Percentiles rank a stretch among this genome's conserved stretches.
These are phyloP conservation scores for Bos taurus DNA, from an alignment of 2,113 vertebrate genomes.

Conservation along the genomic window DNA sequence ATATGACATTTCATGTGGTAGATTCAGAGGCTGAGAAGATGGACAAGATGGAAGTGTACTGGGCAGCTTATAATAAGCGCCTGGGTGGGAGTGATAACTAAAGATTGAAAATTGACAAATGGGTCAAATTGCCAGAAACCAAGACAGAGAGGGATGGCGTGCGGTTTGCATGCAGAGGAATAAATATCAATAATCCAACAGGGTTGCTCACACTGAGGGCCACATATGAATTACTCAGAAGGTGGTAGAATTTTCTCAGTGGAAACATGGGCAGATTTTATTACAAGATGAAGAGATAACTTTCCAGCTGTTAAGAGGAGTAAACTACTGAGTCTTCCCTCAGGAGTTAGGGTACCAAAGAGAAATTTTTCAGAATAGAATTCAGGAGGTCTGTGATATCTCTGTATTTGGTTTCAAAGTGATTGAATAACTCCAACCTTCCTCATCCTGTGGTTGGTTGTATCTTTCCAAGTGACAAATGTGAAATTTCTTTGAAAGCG, in stretches of 20 bases:
- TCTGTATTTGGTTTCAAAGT: constrained; percentile 31
- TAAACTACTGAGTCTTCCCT: not conserved
- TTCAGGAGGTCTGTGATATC: not conserved
- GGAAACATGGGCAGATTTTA: not conserved
- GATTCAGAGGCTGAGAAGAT: constrained; percentile 48
- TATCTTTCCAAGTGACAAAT: not conserved
- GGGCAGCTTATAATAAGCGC: constrained; percentile 45
- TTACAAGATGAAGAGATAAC: not conserved
- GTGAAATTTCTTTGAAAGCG: constrained; percentile 39
- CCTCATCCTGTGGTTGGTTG: not conserved
- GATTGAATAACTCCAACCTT: not conserved
- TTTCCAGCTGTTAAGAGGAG: not conserved
- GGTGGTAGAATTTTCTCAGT: constrained; percentile 3
- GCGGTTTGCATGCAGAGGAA: not conserved
- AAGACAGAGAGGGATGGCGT: constrained; percentile 8
- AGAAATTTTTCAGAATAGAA: constrained; percentile 9
- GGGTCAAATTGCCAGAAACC: constrained; percentile 16
- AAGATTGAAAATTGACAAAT: constrained; percentile 68
- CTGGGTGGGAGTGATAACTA: constrained; percentile 51
- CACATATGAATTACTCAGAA: constrained; percentile 16
- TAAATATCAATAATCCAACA: constrained; percentile 37
- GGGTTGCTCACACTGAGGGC: not conserved
- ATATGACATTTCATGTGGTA: constrained; percentile 43
- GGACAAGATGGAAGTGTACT: constrained; percentile 41
- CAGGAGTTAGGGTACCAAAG: not conserved